Evolutionary conservation across 2,888 invertebrate genomes (phyloP).

Genomic region (Diplolepis rosae): DNA sequence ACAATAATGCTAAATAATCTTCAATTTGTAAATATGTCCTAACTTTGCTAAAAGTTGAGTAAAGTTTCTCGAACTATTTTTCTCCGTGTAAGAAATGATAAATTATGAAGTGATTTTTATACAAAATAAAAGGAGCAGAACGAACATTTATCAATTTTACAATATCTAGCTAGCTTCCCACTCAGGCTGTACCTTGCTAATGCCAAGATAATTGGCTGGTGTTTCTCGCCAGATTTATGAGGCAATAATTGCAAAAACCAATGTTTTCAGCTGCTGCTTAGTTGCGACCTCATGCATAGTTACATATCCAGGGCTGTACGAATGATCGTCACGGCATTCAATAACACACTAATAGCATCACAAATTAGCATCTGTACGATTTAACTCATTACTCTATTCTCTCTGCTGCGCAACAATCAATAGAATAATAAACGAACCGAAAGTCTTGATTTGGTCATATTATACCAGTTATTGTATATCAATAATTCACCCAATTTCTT

Average conservation of each 20-base stretch:
- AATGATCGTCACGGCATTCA: conserved; percentile 42
- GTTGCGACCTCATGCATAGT: conserved; percentile 30
- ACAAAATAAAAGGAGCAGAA: neutral
- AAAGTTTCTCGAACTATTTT: no score
- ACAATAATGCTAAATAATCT: no score
- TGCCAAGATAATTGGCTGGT: conserved; percentile 61
- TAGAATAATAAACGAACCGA: conserved; percentile 42
- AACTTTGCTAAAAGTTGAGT: no score
- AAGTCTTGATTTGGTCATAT: conserved; percentile 30
- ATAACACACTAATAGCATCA: conserved; percentile 60
- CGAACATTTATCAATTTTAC: neutral
- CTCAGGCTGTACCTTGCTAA: conserved; percentile 49
- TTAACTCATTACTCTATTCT: conserved; percentile 53
- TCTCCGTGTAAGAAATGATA: no score
- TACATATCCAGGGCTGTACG: conserved; percentile 12
- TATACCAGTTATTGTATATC: neutral
- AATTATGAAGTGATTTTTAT: conserved; percentile 11
- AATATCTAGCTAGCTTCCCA: neutral
- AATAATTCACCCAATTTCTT: neutral
- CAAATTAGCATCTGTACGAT: conserved; percentile 56
- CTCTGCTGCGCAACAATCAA: conserved; percentile 41
- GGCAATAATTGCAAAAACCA: conserved; percentile 61
- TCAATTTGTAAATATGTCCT: no score
- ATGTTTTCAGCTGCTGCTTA: conserved; percentile 51
- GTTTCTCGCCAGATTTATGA: conserved; percentile 58